Percentiles rank a stretch among this genome's conserved stretches.
phyloP scores from a whole-genome alignment of 2,797 vertebrate species.

The Anabas testudineus region DNA sequence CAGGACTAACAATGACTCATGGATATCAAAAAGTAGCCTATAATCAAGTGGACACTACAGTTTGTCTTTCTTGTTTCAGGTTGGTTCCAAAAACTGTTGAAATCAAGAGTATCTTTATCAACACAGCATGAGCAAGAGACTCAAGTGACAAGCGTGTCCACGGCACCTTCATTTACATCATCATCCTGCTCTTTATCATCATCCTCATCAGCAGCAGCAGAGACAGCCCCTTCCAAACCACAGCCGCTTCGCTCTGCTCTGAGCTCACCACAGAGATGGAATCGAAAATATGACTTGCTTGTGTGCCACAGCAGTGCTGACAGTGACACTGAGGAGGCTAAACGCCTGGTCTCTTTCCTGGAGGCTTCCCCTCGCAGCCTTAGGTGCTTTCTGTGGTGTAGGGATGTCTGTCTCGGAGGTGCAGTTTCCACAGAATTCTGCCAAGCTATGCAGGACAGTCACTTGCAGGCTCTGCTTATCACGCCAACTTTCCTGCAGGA shows the following conservation, averaged over 20 bases:
- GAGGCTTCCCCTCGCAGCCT: slow-evolving; percentile 80
- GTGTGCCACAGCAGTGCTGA: slow-evolving; percentile 89
- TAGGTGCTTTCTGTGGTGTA: slow-evolving; percentile 89
- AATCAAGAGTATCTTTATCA: slow-evolving; percentile 34
- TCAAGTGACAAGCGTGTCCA: not conserved
- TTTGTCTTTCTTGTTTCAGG: slow-evolving; percentile 51
- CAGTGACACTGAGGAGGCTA: slow-evolving; percentile 75
- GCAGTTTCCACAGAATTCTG: slow-evolving; percentile 87
- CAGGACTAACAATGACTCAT: not conserved
- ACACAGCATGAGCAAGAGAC: slow-evolving; percentile 24
- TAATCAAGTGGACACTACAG: not conserved
- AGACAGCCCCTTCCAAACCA: not conserved
- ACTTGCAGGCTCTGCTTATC: slow-evolving; percentile 89
- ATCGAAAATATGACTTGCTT: slow-evolving; percentile 85
- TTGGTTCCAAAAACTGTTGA: slow-evolving; percentile 71
- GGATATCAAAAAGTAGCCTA: not conserved
- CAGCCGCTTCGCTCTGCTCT: slow-evolving; percentile 22
- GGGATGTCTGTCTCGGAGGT: slow-evolving; percentile 81
- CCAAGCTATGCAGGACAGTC: slow-evolving; percentile 85
- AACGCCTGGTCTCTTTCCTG: slow-evolving; percentile 85
- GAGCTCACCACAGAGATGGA: slow-evolving; percentile 79
- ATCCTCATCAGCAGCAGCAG: not conserved
- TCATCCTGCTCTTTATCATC: not conserved
- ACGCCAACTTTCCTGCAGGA: slow-evolving; percentile 88
- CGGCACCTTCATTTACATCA: slow-evolving; percentile 1